Evolutionary conservation across 1,140 invertebrate genomes (phyloP).

Genomic region (Lasioglossum albipes): DNA sequence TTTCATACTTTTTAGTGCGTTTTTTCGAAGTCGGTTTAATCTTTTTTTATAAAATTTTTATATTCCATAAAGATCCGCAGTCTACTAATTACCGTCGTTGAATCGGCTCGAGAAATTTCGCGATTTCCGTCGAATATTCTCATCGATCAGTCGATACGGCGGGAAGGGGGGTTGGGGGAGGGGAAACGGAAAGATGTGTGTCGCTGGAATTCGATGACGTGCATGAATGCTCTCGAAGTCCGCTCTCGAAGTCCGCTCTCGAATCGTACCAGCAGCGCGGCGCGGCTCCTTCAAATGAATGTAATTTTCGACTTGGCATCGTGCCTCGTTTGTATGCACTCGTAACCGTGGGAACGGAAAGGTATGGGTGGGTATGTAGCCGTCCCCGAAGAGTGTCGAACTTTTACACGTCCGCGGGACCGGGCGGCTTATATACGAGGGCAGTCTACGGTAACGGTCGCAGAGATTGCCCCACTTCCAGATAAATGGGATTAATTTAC

Average conservation of each 20-base stretch:
- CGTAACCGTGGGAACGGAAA: constrained; percentile 3
- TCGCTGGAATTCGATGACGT: background rate
- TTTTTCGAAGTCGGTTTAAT: too few species aligned
- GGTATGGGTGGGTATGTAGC: background rate
- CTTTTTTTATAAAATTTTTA: too few species aligned
- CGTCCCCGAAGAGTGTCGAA: constrained; percentile 6
- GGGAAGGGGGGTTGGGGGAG: background rate
- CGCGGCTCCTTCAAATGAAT: constrained; percentile 19
- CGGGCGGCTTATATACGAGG: background rate
- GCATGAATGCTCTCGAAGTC: constrained; percentile 1
- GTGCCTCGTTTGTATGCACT: constrained; percentile 27
- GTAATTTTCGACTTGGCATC: constrained; percentile 44
- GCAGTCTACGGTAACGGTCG: background rate
- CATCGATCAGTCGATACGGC: background rate
- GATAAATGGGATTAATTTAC: constrained; percentile 24
- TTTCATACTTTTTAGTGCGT: too few species aligned
- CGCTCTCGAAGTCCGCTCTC: background rate
- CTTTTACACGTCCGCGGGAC: background rate
- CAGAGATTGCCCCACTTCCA: background rate
- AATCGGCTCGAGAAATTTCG: too few species aligned
- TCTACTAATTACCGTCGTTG: too few species aligned
- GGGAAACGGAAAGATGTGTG: background rate
- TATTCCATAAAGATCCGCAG: too few species aligned
- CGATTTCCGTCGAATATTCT: background rate
- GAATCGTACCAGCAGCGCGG: background rate